Conservation (phyloP, 30 jellyfish, hydroid and myxozoan species). For the Turritopsis rubra region DNA sequence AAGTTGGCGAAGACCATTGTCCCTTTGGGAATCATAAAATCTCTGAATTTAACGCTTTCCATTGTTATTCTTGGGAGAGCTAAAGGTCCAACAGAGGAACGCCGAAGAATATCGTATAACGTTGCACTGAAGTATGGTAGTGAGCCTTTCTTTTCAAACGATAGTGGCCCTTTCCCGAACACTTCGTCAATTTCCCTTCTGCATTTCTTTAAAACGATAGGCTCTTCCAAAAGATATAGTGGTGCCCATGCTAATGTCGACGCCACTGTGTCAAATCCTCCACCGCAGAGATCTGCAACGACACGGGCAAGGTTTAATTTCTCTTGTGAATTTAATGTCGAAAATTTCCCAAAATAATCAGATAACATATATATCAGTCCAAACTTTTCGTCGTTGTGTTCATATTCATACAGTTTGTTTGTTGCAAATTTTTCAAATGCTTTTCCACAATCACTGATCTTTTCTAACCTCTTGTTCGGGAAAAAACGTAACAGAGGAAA, state of each 20-base stretch:
- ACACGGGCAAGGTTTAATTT: neutral
- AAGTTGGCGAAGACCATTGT: conserved; percentile 17
- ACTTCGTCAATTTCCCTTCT: conserved; percentile 17
- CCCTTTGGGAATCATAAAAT: conserved; percentile 6
- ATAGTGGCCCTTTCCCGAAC: neutral
- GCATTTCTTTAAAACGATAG: neutral
- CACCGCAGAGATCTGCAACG: conserved; percentile 22
- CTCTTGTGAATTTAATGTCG: no score
- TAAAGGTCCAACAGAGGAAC: conserved; percentile 22
- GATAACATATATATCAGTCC: no score
- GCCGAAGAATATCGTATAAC: conserved; percentile 9
- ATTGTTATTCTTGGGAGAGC: conserved; percentile 8
- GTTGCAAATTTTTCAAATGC: neutral
- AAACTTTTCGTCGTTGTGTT: no score
- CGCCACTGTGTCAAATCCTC: conserved; percentile 39
- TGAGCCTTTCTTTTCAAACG: neutral
- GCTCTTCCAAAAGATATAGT: neutral
- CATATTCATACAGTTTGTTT: neutral
- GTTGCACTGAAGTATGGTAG: conserved; percentile 23
- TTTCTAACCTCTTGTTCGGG: conserved; percentile 23
- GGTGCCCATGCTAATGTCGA: conserved; percentile 24
- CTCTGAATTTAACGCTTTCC: neutral
- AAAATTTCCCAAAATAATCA: no score
- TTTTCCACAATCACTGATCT: neutral
- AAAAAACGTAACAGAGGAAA: neutral